A percentile compares a stretch with the other conserved stretches of the same genome.
Evolutionary conservation across 2,113 vertebrate genomes (phyloP).

Genomic region (Proteles cristata): DNA sequence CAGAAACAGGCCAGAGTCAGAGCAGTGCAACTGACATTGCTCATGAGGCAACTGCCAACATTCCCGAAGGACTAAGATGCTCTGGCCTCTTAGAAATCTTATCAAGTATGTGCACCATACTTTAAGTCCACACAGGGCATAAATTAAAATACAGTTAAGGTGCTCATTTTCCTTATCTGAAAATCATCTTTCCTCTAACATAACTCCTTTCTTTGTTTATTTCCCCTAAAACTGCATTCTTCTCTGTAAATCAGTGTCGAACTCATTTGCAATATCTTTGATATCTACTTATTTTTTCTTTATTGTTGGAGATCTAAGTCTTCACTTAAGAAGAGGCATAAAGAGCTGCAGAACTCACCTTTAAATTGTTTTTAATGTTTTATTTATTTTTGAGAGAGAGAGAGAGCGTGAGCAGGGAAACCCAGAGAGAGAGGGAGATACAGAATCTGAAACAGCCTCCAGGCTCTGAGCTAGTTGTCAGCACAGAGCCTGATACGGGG

Average conservation of each 20-base stretch:
- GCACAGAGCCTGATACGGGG: no score
- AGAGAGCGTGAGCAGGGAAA: no score
- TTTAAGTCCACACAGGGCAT: background rate
- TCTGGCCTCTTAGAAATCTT: conserved; percentile 27
- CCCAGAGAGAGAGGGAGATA: no score
- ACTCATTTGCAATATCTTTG: background rate
- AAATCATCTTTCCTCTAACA: background rate
- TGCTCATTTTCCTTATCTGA: conserved; percentile 11
- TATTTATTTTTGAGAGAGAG: no score
- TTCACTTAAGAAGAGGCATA: background rate
- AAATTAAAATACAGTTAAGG: conserved; percentile 26
- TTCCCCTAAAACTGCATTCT: conserved; percentile 9
- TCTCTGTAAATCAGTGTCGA: conserved; percentile 2
- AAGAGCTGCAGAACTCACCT: conserved; percentile 16
- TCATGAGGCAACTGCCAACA: conserved; percentile 7
- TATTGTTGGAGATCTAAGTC: background rate
- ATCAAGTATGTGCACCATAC: background rate
- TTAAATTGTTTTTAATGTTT: background rate
- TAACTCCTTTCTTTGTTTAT: background rate
- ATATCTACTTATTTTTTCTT: background rate
- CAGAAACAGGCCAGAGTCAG: conserved; percentile 7
- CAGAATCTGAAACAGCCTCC: no score
- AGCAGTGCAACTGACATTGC: background rate
- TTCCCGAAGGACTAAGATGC: background rate
- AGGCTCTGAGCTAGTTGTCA: no score